A percentile compares a stretch with the other conserved stretches of the same genome.
Conservation (phyloP, 2,888 invertebrate genomes). For the Heliconius cydno region DNA sequence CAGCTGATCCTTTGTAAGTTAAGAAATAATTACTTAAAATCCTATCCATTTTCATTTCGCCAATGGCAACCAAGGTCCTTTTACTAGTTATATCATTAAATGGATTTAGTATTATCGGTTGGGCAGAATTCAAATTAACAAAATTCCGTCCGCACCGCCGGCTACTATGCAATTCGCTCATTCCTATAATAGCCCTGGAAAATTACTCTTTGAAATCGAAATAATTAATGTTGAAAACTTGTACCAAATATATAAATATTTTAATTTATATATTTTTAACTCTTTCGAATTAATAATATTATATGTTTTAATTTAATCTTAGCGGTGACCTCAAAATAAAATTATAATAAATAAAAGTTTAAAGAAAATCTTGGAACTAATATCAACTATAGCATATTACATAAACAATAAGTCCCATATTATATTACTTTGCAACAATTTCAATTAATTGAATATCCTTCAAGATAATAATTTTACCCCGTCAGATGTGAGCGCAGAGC, state of each 20-base stretch:
- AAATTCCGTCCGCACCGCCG: constrained; percentile 24
- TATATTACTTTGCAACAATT: not conserved
- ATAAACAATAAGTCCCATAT: not conserved
- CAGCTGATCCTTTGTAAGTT: not conserved
- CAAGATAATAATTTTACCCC: constrained; percentile 8
- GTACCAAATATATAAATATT: not conserved
- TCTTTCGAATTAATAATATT: not conserved
- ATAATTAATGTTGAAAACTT: constrained; percentile 10
- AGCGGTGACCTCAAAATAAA: too few species aligned
- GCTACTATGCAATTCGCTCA: constrained; percentile 13
- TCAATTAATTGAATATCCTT: constrained; percentile 7
- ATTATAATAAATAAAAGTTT: too few species aligned
- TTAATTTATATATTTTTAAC: not conserved
- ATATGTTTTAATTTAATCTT: too few species aligned
- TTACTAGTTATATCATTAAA: not conserved
- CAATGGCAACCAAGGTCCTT: not conserved
- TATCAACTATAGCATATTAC: too few species aligned
- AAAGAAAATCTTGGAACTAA: too few species aligned
- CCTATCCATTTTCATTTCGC: not conserved
- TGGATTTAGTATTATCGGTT: constrained; percentile 15
- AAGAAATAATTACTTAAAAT: not conserved
- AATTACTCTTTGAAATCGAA: constrained; percentile 17
- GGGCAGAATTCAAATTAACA: constrained; percentile 25
- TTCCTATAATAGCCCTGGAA: constrained; percentile 12
- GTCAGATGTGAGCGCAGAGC: not conserved